Evolutionary conservation across 2,113 vertebrate genomes (phyloP).

Genomic region (Lophochroa leadbeateri): DNA sequence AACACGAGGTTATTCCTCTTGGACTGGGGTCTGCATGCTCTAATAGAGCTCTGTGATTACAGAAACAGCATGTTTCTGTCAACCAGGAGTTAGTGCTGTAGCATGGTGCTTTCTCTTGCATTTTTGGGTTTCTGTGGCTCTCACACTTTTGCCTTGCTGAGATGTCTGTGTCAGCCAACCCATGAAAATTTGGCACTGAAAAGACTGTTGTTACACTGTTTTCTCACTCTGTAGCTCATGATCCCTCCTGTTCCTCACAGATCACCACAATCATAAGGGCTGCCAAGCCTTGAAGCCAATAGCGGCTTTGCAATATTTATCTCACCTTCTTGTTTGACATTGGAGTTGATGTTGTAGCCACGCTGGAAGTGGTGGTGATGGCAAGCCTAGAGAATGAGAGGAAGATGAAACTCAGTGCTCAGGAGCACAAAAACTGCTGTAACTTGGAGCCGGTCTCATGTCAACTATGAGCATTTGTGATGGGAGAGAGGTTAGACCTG

Average conservation of each 20-base stretch:
- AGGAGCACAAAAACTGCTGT: neutral
- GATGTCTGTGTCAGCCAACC: neutral
- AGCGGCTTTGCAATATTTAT: neutral
- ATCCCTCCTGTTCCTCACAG: neutral
- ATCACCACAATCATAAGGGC: neutral
- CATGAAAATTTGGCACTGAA: neutral
- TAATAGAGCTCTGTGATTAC: neutral
- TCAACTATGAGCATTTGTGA: neutral
- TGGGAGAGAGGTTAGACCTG: neutral
- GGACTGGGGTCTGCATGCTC: neutral
- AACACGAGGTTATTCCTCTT: neutral
- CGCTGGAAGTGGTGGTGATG: neutral
- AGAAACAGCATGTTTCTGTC: neutral
- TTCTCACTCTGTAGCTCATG: neutral
- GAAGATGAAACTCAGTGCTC: neutral
- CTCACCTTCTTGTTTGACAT: neutral
- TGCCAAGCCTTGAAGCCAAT: neutral
- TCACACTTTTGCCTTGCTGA: neutral
- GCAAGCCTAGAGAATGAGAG: neutral
- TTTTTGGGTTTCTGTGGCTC: neutral
- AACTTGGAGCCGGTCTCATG: neutral
- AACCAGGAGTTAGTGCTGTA: neutral
- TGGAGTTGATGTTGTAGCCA: neutral
- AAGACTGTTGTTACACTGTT: neutral
- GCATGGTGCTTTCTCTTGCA: neutral